A percentile compares a stretch with the other conserved stretches of the same genome.
Conservation (phyloP, 1,140 invertebrate genomes). For the Dendrolimus punctatus region DNA sequence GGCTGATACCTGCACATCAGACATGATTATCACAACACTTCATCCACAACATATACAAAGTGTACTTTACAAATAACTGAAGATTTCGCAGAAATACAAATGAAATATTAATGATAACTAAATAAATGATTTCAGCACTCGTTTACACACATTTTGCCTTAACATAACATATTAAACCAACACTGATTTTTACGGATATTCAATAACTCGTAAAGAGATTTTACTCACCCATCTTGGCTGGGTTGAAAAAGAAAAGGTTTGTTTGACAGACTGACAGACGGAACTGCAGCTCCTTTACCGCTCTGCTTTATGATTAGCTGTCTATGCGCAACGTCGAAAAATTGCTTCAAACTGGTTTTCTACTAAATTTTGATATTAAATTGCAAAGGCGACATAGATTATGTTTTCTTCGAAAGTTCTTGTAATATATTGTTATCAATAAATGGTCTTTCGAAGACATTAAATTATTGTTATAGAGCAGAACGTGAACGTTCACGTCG, state of each 20-base stretch:
- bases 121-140: slow-evolving; percentile 1
- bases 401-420: slow-evolving; percentile 49
- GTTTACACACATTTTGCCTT: slow-evolving; percentile 4
- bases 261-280: slow-evolving; percentile 28
- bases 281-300: slow-evolving; percentile 22
- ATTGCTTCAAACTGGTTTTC: slow-evolving; percentile 35
- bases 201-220: slow-evolving; percentile 14
- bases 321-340: slow-evolving; percentile 18
- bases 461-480: slow-evolving; percentile 26
- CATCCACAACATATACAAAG: slow-evolving; percentile 10
- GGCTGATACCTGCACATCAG: slow-evolving; percentile 90
- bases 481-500: slow-evolving; percentile 25
- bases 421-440: slow-evolving; percentile 37
- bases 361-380: slow-evolving; percentile 28
- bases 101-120: slow-evolving; percentile 9
- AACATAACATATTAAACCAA: slow-evolving; percentile 1
- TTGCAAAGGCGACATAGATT: slow-evolving; percentile 27
- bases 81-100: slow-evolving; percentile 16
- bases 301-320: slow-evolving; percentile 32
- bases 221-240: slow-evolving; percentile 66
- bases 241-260: slow-evolving; percentile 58
- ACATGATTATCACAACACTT: slow-evolving; percentile 19
- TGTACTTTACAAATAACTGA: slow-evolving; percentile 11
- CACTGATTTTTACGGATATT: slow-evolving; percentile 35
- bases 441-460: slow-evolving; percentile 43